Base-by-base conservation (phyloP, 1,140 invertebrate species). In the Anadara kagoshimensis region DNA sequence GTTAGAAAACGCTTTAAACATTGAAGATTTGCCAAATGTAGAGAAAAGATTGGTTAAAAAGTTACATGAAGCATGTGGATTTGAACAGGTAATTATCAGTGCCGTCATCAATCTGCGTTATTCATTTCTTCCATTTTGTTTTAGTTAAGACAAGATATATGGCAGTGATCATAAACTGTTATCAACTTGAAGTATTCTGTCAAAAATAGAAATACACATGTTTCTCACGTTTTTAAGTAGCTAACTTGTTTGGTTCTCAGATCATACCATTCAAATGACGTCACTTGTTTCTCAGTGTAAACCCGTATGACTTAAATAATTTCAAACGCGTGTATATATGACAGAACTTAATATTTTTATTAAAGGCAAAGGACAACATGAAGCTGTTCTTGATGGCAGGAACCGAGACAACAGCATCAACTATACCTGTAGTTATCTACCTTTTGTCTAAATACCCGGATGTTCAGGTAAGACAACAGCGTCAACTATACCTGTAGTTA, bases 321-420 rank as follows among this genome's bases (percentile, higher is more conserved):
- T n/a, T n/a, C n/a, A n/a, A n/a, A n/a, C n/a, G n/a, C n/a, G n/a
- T n/a, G n/a, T n/a, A n/a, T n/a, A n/a, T n/a, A n/a, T n/a, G n/a
- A n/a, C n/a, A n/a, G n/a, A n/a, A n/a, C 29, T 36, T 36, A 36
- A 7, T 36, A 36, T 36, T 36, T 29, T 36, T 61, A 57, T 61
- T 62, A 18, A 29, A 82, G 80, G 78, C 78, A 41, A 78, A 79
- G 54, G 75, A 79, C 51, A 82, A 82, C 62, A 78, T 82, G 76
- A 80, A 82, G 51, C 26, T 82, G 20, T 82, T 82, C 64, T 36
- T 82, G 24, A 82, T 82, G 80, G 80, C 80, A 14, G 80, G 80
- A 18, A 78, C 78, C 11, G 80, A 82, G 57, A 82, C 80, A 11
- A 82, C 80, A 11, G 80, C 80, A 4, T 76, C 80, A 14, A 77